phyloP scores from a whole-genome alignment of 2,797 vertebrate genomes.

The Siniperca scherzeri region DNA sequence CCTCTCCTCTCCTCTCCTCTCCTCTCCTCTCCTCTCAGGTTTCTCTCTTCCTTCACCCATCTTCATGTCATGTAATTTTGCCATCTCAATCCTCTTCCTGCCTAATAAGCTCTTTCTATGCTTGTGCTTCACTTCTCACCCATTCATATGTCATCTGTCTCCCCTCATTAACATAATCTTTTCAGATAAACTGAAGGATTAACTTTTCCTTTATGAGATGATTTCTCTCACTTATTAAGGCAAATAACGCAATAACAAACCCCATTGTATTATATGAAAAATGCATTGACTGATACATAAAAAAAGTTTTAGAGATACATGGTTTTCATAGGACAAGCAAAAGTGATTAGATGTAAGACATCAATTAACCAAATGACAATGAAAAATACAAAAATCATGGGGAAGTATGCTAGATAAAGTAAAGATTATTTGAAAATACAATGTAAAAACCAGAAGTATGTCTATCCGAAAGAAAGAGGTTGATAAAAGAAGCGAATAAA shows the following conservation, averaged over 20 bases:
- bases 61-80: conserved; percentile 14
- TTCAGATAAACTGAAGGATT: not conserved
- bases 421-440: not conserved
- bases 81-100: conserved; percentile 8
- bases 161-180: not conserved
- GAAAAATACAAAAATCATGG: not conserved
- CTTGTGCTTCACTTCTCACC: conserved; percentile 9
- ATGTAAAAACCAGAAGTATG: not conserved
- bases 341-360: not conserved
- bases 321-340: not conserved
- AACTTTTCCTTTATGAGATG: not conserved
- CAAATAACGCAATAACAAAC: not conserved
- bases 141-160: conserved; percentile 19
- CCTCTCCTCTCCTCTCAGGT: not conserved
- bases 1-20: not conserved
- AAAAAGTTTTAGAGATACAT: not conserved
- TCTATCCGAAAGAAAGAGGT: not conserved
- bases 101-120: conserved; percentile 1
- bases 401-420: not conserved
- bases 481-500: not conserved
- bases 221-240: not conserved
- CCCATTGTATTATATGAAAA: not conserved
- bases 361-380: not conserved
- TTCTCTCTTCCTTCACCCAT: not conserved
- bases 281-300: conserved; percentile 1